phyloP scores from a whole-genome alignment of 2,113 vertebrate species.

The Epinephelus lanceolatus region DNA sequence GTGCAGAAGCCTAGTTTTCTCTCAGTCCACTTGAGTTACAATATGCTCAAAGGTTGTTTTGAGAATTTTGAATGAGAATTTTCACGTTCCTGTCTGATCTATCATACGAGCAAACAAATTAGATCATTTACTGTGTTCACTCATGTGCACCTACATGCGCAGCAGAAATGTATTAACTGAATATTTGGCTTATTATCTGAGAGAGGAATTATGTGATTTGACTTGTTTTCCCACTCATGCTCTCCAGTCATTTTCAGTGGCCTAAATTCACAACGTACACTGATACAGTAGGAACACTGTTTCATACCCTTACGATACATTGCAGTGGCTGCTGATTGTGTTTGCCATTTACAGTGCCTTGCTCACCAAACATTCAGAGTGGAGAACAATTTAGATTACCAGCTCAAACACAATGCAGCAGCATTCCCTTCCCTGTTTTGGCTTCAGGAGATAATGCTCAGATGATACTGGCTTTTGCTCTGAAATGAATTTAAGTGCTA shows the following conservation, averaged over 20 bases:
- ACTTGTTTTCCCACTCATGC: slow-evolving; percentile 12
- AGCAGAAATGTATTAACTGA: slow-evolving; percentile 5
- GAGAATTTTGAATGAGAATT: neutral
- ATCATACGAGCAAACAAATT: slow-evolving; percentile 34
- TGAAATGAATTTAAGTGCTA: slow-evolving; percentile 30
- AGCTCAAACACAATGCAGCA: slow-evolving; percentile 41
- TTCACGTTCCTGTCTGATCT: slow-evolving; percentile 8
- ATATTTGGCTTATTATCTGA: slow-evolving; percentile 34
- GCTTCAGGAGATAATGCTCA: slow-evolving; percentile 40
- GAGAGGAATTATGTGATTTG: slow-evolving; percentile 30
- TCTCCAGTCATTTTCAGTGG: neutral
- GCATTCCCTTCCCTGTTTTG: slow-evolving; percentile 18
- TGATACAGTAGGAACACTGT: neutral
- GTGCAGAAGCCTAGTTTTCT: no score
- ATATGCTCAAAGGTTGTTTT: no score
- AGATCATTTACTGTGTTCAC: slow-evolving; percentile 46
- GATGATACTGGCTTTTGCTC: slow-evolving; percentile 32
- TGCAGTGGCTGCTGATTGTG: slow-evolving; percentile 1
- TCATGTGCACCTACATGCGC: slow-evolving; percentile 33
- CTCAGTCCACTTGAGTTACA: no score
- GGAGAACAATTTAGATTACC: slow-evolving; percentile 41
- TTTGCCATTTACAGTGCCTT: slow-evolving; percentile 18
- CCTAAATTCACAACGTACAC: neutral
- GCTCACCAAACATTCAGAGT: slow-evolving; percentile 14
- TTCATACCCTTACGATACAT: neutral